Conservation (phyloP, 2,888 invertebrate genomes). For the Notodonta dromedarius region DNA sequence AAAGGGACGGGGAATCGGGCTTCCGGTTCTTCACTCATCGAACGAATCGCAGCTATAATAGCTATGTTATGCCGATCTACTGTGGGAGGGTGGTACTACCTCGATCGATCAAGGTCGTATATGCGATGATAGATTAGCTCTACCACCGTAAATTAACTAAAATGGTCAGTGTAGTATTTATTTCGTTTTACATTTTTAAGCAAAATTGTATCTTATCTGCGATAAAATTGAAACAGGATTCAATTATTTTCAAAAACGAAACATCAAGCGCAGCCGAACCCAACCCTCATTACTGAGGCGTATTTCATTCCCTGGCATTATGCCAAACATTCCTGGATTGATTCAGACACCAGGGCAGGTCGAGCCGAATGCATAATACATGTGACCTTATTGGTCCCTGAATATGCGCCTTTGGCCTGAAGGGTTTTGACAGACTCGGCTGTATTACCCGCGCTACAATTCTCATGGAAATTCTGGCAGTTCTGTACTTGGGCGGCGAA, state of each 20-base stretch:
- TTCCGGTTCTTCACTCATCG: no score
- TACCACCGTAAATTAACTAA: no score
- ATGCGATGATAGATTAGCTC: no score
- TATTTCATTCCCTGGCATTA: conserved; percentile 60
- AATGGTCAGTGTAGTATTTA: no score
- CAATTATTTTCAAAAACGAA: conserved; percentile 28
- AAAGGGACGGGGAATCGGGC: no score
- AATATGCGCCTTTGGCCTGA: conserved; percentile 47
- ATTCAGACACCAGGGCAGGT: conserved; percentile 63
- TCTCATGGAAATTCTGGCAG: conserved; percentile 56
- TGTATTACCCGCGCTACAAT: conserved; percentile 55
- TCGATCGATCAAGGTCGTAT: no score
- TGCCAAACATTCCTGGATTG: conserved; percentile 65
- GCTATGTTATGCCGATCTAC: no score
- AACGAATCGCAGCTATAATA: no score
- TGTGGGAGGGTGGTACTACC: no score
- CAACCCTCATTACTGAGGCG: conserved; percentile 55
- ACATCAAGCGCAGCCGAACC: conserved; percentile 36
- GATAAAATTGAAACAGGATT: conserved; percentile 23
- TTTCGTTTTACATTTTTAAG: no score
- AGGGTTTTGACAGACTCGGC: conserved; percentile 53
- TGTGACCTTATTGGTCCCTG: conserved; percentile 61
- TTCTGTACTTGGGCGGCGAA: conserved; percentile 29
- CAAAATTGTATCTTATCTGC: neutral
- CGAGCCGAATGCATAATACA: conserved; percentile 68